Conservation (phyloP, 2,797 vertebrate species). For the Apogon talboti region DNA sequence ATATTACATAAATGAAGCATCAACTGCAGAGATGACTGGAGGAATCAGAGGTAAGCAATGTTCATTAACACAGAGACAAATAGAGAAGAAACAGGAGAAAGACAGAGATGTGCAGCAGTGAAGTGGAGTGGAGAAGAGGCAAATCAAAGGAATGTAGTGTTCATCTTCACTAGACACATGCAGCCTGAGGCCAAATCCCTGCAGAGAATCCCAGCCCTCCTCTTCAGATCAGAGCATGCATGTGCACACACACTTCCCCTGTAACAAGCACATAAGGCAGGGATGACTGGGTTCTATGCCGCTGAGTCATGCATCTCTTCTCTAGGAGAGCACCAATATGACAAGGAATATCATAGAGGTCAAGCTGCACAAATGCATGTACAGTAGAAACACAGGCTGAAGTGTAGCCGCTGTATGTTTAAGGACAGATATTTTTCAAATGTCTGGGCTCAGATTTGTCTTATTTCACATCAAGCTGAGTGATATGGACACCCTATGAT, state of each 20-base stretch:
- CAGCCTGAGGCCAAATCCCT: conserved; percentile 69
- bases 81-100: conserved; percentile 11
- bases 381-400: conserved; percentile 5
- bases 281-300: conserved; percentile 15
- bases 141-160: conserved; percentile 62
- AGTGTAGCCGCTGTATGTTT: neutral
- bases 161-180: conserved; percentile 58
- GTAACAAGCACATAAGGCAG: conserved; percentile 50
- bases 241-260: conserved; percentile 18
- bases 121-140: conserved; percentile 22
- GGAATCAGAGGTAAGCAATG: conserved; percentile 22
- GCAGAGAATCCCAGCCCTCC: conserved; percentile 56
- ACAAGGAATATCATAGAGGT: conserved; percentile 34
- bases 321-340: conserved; percentile 19
- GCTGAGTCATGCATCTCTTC: conserved; percentile 50
- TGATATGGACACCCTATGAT: no score
- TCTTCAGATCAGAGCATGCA: conserved; percentile 48
- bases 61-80: conserved; percentile 15
- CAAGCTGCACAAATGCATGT: conserved; percentile 25
- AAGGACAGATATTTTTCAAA: neutral
- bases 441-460: conserved; percentile 6
- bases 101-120: conserved; percentile 23
- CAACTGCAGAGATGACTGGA: conserved; percentile 26
- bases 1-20: neutral
- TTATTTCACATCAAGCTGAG: neutral